phyloP scores from a whole-genome alignment of 2,888 invertebrate genomes.

The Hirtodrosophila duncani region DNA sequence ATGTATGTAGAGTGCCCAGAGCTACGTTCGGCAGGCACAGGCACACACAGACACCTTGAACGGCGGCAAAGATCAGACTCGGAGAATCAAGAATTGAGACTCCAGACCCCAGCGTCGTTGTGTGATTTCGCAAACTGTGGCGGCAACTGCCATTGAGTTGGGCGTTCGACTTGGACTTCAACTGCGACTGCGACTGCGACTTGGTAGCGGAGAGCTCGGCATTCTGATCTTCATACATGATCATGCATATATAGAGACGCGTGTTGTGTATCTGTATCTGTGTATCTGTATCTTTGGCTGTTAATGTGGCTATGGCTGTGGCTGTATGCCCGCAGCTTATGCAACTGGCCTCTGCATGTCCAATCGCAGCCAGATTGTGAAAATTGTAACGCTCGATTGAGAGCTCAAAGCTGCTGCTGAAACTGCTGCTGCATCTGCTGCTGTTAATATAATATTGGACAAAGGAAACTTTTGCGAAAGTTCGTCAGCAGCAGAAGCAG shows the following conservation, averaged over 20 bases:
- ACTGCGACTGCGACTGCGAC: conserved; percentile 38
- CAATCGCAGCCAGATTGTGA: conserved; percentile 70
- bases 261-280: conserved; percentile 36
- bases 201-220: too few relatives aligned
- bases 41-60: conserved; percentile 63
- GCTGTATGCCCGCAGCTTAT: conserved; percentile 41
- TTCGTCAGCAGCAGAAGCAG: conserved; percentile 55
- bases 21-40: conserved; percentile 7
- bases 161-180: too few relatives aligned
- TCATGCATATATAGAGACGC: conserved; percentile 48
- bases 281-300: too few relatives aligned
- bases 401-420: conserved; percentile 60
- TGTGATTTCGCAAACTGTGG: neutral
- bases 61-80: conserved; percentile 66
- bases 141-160: too few relatives aligned
- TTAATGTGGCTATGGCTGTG: neutral
- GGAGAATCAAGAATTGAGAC: conserved; percentile 31
- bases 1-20: neutral
- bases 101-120: conserved; percentile 34
- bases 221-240: conserved; percentile 69
- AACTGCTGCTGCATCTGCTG: conserved; percentile 30
- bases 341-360: conserved; percentile 61
- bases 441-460: conserved; percentile 70
- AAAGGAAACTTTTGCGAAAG: conserved; percentile 66
- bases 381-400: conserved; percentile 73